Evolutionary conservation across 2,888 invertebrate genomes (phyloP), one percentile per base, ranked within the genome.

Genomic region (Hydrotaea cyrtoneurina): DNA sequence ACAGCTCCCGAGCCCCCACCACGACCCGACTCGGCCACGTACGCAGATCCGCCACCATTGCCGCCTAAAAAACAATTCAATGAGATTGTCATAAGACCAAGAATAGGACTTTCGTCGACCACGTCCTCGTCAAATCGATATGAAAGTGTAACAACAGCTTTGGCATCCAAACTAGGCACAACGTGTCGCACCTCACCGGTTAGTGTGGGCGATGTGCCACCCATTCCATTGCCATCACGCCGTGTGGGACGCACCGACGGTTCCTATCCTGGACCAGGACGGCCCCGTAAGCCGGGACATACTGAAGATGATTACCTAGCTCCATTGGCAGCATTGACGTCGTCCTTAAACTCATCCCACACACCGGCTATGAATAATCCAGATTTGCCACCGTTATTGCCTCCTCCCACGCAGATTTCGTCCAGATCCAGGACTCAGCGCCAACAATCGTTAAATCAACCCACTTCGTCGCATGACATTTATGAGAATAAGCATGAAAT

Each of bases 221-320:
- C 95, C 4, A 92, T 95, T 81, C 95, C 95, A 8, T 93, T 94
- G 71, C 95, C 95, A 46, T 94, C 94, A 13, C 91, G 95, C 0
- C 91, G 92, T 11, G 89, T 93, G 7, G 92, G 91, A 0, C 93
- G 94, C 81, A 93, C 93, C 0, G 93, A 93, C 78, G 92, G 93
- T 21, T 93, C 92, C 78, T 93, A 93, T 83, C 91, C 92, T 86
- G 94, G 91, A 88, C 93, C 90, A 87, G 91, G 88, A 89, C 93
- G 92, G 91, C 94, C 82, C 0, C 93, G 94, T 0, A 94, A 94
- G 64, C 94, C 93, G 55, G 94, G 94, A 84, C 94, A 91, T 76
- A 94, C 94, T 36, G 95, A 95, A 82, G 95, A 95, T 89, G 95
- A 95, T 89, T 96, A 96, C 92, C 91, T 96, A 82, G 94, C 95